Conservation (phyloP, 2,113 vertebrate species). For the Hippopotamus amphibius region DNA sequence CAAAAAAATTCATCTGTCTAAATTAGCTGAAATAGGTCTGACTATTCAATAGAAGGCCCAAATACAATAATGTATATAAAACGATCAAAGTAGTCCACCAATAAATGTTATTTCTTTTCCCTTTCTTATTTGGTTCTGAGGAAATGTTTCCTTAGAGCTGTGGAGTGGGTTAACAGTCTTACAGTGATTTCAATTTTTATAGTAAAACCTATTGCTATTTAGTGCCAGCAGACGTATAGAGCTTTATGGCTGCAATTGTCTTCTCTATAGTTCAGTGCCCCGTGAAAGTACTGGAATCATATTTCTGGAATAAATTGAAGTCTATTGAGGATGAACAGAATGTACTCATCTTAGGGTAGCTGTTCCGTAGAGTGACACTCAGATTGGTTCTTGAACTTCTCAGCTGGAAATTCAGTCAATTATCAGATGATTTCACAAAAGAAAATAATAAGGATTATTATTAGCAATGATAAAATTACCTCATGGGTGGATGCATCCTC, state of each 20-base stretch:
- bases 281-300: constrained; percentile 53
- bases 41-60: neutral
- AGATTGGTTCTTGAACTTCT: constrained; percentile 52
- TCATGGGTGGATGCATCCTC: neutral
- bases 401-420: constrained; percentile 64
- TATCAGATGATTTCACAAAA: constrained; percentile 65
- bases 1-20: neutral
- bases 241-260: constrained; percentile 44
- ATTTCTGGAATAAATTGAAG: constrained; percentile 69
- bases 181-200: neutral
- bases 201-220: constrained; percentile 35
- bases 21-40: neutral
- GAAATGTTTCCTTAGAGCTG: neutral
- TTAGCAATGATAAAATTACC: constrained; percentile 69
- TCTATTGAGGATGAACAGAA: constrained; percentile 57
- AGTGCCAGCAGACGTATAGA: constrained; percentile 20
- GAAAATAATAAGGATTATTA: constrained; percentile 63
- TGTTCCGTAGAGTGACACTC: constrained; percentile 48
- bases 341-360: neutral
- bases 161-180: constrained; percentile 17
- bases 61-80: neutral
- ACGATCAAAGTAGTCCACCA: neutral
- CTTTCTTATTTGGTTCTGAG: neutral
- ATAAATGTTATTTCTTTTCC: neutral
- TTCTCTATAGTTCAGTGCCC: constrained; percentile 65